Evolutionary conservation across 2,888 invertebrate genomes (phyloP).

Genomic region (Polyploca ridens): DNA sequence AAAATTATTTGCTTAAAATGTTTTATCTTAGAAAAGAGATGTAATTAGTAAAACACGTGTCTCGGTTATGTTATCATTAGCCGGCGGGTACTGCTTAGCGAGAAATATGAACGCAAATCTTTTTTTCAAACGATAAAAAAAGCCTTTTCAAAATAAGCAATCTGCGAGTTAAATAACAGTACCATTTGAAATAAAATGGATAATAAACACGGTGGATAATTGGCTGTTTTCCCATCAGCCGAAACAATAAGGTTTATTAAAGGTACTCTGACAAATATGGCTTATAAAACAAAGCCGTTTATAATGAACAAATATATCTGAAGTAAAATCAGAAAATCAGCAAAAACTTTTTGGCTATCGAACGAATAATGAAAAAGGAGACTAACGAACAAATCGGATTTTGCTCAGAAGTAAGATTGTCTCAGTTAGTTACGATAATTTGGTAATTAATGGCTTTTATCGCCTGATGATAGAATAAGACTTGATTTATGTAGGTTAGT

Average conservation of each 20-base stretch:
- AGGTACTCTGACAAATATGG: neutral
- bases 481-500: no score
- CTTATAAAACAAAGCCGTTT: neutral
- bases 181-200: no score
- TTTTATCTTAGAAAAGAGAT: no score
- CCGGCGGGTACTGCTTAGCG: no score
- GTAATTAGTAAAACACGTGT: no score
- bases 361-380: neutral
- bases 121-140: no score
- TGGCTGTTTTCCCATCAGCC: neutral
- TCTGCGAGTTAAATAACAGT: no score
- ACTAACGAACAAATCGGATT: neutral
- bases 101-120: no score
- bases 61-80: no score
- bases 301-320: neutral
- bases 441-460: neutral
- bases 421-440: neutral
- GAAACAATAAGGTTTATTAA: neutral
- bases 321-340: neutral
- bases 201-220: no score
- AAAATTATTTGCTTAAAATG: no score
- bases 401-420: neutral
- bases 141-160: no score
- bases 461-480: neutral
- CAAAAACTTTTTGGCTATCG: neutral